Base-by-base conservation (phyloP, 2,888 invertebrate genomes). In the Bembecia ichneumoniformis region DNA sequence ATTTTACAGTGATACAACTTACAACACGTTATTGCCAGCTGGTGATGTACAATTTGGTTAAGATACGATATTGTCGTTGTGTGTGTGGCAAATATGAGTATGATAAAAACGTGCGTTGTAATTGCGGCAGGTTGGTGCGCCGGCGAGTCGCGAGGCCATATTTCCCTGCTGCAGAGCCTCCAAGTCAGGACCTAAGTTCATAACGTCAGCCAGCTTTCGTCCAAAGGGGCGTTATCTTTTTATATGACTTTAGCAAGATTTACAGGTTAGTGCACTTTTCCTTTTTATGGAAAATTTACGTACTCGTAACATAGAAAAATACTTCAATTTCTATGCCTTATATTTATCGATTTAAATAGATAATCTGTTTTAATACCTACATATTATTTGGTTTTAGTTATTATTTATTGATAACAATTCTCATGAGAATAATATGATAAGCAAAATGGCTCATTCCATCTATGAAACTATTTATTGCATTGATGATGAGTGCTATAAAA, bases 241-340 rank as follows among this genome's bases (percentile, higher is more conserved):
- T 96, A 96, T 96, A 96, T 96, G 96, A 95, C 95, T 95, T 95
- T 95, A 95, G 94, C 92, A 94, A 94, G 92, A 92, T 92, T 90
- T 90, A 93, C 91, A 94, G 95, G 95, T 95, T 79, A 92, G 92
- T 89, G 62, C 50, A 54, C 51, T 46, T 46, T 36, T 35, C 35
- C 11, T 13, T 40, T 28, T 28, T 28, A 9, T 28, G 28, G 28
- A 9, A 28, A 28, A 7, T 28, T 28, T 28, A 28, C 2, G 7
- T 28, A 28, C 28, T 28, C 9, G 28, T 28, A 28, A 28, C 28
- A 2, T 28, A 28, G 1, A 28, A 28, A 28, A 28, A 40, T 11
- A 14, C 7, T n/a, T n/a, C n/a, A 7, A 14, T 44, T 14, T 14
- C 5, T 15, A 44, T n/a, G n/a, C n/a, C n/a, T n/a, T n/a, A n/a